Conservation (phyloP, 2,888 invertebrate genomes). For the Carpatolechia fugitivella region DNA sequence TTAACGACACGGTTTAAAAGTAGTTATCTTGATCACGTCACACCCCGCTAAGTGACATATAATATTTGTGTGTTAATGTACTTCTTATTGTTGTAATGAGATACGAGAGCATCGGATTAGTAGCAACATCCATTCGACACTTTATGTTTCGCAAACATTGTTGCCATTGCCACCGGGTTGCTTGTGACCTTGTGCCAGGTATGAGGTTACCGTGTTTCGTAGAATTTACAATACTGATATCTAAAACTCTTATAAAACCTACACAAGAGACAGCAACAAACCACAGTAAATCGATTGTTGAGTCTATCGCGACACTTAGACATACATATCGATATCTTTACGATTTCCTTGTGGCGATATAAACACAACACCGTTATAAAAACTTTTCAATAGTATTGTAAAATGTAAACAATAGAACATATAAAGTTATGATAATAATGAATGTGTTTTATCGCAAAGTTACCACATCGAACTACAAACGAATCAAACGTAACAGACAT, state of each 20-base stretch:
- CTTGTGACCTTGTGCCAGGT: no score
- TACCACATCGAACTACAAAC: no score
- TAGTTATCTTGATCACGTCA: neutral
- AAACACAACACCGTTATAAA: neutral
- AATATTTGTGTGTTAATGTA: conserved; percentile 5
- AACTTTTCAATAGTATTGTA: neutral
- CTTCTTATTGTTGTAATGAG: conserved; percentile 1
- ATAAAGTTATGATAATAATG: neutral
- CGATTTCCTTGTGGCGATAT: neutral
- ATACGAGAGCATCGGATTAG: neutral
- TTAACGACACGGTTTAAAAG: neutral
- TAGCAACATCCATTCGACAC: neutral
- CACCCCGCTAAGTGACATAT: neutral
- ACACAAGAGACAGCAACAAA: no score
- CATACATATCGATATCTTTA: neutral
- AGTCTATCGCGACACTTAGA: no score
- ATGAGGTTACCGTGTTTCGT: no score
- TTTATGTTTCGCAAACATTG: no score
- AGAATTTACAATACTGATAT: no score
- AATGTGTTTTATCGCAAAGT: neutral
- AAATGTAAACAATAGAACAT: neutral
- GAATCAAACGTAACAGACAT: no score
- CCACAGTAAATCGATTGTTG: no score
- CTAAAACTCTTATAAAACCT: no score
- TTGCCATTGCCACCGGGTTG: no score